Evolutionary conservation across 2,888 invertebrate genomes (phyloP), one percentile per base, ranked within the genome.

Genomic region (Drosophila anomelani): DNA sequence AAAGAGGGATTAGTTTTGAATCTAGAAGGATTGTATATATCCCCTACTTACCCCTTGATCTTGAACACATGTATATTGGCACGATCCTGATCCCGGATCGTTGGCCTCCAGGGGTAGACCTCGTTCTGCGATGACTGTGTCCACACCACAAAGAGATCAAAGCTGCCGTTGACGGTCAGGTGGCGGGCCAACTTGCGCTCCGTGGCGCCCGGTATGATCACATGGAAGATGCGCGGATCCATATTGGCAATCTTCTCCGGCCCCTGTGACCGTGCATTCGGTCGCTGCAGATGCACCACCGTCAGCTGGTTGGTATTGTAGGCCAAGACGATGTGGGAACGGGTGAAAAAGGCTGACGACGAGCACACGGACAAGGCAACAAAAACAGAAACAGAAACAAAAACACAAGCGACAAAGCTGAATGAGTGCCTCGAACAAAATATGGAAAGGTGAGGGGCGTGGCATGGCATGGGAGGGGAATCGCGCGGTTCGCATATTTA

Each of bases 91-190:
- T 97, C 95, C 88, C 95, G 95, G 38, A 95, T 94, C 51, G 96
- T 94, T 15, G 98, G 98, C 89, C 96, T 96, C 98, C 98, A 98
- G 0, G 98, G 98, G 87, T 97, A 97, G 0, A 98, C 97, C 91
- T 98, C 98, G 75, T 96, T 96, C 77, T 95, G 95, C 12, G 95
- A 95, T 43, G 95, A 95, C 81, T 96, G 95, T 93, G 97, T 97
- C 98, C 98, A 98, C 47, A 97, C 95, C 29, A 97, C 93, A 51
- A 96, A 93, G 92, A 94, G 78, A 83, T 93, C 93, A 53, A 81
- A 91, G 68, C 91, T 92, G 15, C 85, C 88, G 78, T 93, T 93
- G 9, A 92, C 92, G 2, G 91, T 88, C 91, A 92, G 90, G 68
- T 91, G 91, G 10, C 92, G 86, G 29, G 91, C 74, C 20, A 92